A percentile compares a stretch with the other conserved stretches of the same genome.
Evolutionary conservation across 2,113 vertebrate genomes (phyloP).

Genomic region (Pachycephala philippinensis): DNA sequence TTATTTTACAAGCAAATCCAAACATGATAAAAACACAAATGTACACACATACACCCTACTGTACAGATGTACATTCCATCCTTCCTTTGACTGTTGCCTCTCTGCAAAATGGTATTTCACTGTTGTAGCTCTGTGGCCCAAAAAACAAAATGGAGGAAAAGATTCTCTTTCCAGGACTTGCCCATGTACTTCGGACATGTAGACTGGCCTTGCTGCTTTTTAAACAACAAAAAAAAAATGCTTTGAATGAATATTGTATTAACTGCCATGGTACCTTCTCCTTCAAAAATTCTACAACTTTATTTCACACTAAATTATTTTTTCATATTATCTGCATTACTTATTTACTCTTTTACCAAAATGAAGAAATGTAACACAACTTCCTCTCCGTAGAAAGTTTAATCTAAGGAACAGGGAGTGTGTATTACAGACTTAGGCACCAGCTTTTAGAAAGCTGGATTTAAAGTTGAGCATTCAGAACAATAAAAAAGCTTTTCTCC

Average conservation of each 20-base stretch:
- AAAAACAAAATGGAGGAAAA: neutral
- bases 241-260: neutral
- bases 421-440: neutral
- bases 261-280: neutral
- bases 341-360: neutral
- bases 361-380: neutral
- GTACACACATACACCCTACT: neutral
- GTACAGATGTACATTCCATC: neutral
- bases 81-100: neutral
- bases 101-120: neutral
- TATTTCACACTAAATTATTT: neutral
- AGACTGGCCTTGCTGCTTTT: neutral
- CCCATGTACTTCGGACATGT: fast-evolving
- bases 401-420: neutral
- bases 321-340: neutral
- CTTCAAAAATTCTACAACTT: neutral
- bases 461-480: neutral
- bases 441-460: neutral
- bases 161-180: neutral
- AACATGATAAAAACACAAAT: neutral
- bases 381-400: neutral
- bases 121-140: neutral
- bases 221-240: neutral
- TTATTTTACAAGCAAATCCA: neutral
- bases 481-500: neutral